A percentile compares a stretch with the other conserved stretches of the same genome.
Evolutionary conservation across 2,888 invertebrate genomes (phyloP).

Genomic region (Prenolepis imparis): DNA sequence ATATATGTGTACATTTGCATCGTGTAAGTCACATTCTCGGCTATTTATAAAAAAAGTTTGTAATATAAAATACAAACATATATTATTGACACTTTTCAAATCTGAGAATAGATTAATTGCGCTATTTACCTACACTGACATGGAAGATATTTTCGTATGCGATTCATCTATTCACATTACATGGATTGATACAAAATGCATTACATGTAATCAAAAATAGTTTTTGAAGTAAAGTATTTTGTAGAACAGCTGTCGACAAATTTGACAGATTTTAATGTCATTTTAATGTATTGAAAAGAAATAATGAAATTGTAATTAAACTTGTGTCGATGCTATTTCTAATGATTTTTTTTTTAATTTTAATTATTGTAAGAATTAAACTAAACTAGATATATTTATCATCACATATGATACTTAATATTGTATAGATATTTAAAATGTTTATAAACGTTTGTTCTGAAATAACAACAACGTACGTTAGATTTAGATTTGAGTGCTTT

Average conservation of each 20-base stretch:
- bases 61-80: not conserved
- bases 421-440: not conserved
- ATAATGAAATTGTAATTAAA: too few species aligned
- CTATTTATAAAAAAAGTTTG: not conserved
- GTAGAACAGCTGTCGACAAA: too few species aligned
- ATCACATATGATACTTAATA: not conserved
- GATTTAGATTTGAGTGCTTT: not conserved
- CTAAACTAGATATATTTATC: not conserved
- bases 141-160: too few species aligned
- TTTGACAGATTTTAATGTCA: too few species aligned
- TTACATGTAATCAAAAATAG: too few species aligned
- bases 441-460: not conserved
- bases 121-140: too few species aligned
- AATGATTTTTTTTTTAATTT: too few species aligned
- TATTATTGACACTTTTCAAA: slow-evolving; percentile 31
- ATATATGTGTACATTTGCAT: not conserved
- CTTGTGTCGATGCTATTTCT: too few species aligned
- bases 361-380: not conserved
- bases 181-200: too few species aligned
- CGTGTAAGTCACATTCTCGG: not conserved
- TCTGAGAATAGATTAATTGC: not conserved
- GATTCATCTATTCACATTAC: too few species aligned
- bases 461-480: not conserved
- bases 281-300: too few species aligned
- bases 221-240: too few species aligned